Base-by-base conservation (phyloP, 2,888 invertebrate genomes). In the Liodrosophila aerea region DNA sequence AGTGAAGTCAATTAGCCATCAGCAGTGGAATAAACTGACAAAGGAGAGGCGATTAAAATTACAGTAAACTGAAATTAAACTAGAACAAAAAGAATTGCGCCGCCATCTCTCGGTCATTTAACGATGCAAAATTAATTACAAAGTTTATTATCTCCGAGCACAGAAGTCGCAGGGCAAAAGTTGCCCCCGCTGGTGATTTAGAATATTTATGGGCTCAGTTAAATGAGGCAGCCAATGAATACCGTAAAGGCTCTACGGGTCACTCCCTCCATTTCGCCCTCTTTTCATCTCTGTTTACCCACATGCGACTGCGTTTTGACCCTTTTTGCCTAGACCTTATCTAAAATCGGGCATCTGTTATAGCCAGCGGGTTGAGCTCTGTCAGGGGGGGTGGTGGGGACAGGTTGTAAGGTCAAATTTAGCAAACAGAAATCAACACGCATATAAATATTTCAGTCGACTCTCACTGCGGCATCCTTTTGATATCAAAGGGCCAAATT, bases 381-480 rank as follows among this genome's bases (percentile, higher is more conserved):
- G 39, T 12, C 7, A 11, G 7, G 15, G 11, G 18, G 4, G 30
- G 7, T 8, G 9, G 18, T 13, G 11, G 29, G 4, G 11, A 15
- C 2, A 44, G 53, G 49, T 46, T 62, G 61, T 76, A 84, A 81
- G 86, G 85, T 85, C 81, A 84, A 73, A 70, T 84, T 78, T 59
- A 74, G 80, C 85, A 85, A 85, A 84, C 78, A 86, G 85, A 83
- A 85, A 86, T 87, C 87, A 86, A 80, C 87, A 86, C 85, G 85
- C 85, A 76, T 85, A 87, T 86, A 87, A 87, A 87, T 86, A 76
- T 86, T 87, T 74, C 76, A 80, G 64, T 50, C 66, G 49, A 68
- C 65, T 75, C 64, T 66, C 67, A 58, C 60, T 40, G 9, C 22
- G 41, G 39, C 33, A 56, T 64, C 60, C 67, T 60, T 76, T 73